Base-by-base conservation (phyloP, 2,888 invertebrate genomes). In the Leptopilina myrica region DNA sequence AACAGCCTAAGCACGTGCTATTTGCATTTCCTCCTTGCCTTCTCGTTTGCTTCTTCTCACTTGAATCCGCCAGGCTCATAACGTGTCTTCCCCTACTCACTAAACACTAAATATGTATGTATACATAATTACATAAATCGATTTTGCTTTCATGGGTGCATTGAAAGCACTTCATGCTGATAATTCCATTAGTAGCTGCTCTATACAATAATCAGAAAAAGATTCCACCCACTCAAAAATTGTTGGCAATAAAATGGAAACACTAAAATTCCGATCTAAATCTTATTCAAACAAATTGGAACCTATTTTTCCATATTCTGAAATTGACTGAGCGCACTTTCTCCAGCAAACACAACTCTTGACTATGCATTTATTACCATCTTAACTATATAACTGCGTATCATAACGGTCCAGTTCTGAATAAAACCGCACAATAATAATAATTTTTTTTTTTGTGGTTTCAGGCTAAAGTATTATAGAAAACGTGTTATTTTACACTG, bases 11-110 rank as follows among this genome's bases (percentile, higher is more conserved):
- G 84, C 80, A 81, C 83, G 76, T 78, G 73, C 53, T 79, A 87
- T 87, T 88, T 87, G 81, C 85, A 86, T 86, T 85, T 84, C 80
- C 84, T 82, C 82, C 79, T 76, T 62, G 62, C 20, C 76, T 66
- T 76, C 75, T 43, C 76, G 65, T 73, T 33, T 43, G 67, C 80
- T 79, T 64, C 56, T 77, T 78, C 81, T 76, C 78, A 73, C 73
- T 69, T 77, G 67, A 76, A 69, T 64, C 33, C 53, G 64, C 56
- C 43, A 49, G 59, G 64, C 73, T 66, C 76, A 66, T 26, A 73
- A 78, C 49, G 64, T 66, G 53, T 67, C 20, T 53, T 46, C 75
- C 40, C 53, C n/a, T 33, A 33, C 33, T 14, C 46, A 49, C 65
- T 46, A 66, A 53, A 77, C 14, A 69, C 43, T 53, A 73, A 69